Base-by-base conservation (phyloP, 2,797 vertebrate genomes). In the Catostomus latipinnis region DNA sequence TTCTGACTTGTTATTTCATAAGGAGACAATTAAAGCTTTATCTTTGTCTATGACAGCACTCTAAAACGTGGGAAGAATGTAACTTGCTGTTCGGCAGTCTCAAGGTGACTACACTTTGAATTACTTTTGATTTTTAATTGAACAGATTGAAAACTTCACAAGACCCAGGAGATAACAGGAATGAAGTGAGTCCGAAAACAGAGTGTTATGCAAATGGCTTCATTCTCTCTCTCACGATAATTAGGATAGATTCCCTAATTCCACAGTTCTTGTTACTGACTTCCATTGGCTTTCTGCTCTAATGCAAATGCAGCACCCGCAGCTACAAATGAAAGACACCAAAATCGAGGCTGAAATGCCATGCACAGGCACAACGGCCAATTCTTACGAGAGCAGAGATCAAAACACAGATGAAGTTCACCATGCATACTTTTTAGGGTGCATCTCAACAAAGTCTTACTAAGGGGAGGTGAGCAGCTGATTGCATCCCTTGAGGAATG, bases 41-140 rank as follows among this genome's bases (percentile, higher is more conserved):
- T 57, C 72, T 62, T 9, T 63, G 54, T 83, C 82, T 75, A 85
- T 79, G 73, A 80, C 58, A 81, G 61, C 58, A 46, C 68, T 45
- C 57, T 61, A 72, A 80, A 82, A 75, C 75, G 69, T 49, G 22
- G 48, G 81, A 79, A 12, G 8, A 86, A 34, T 34, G 81, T 67
- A 69, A 79, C 81, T 79, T 76, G 13, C 74, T 62, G 9, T 11
- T 45, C 65, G 68, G 72, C 52, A 22, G 73, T 67, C 56, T 9
- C 68, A 82, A 80, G 77, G 84, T 80, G 78, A 82, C 81, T 87
- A 82, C 83, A 84, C 89, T 86, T 91, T 91, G 87, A 89, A 90
- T 87, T 84, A 86, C 81, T 82, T 83, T 78, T 74, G 68, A 73
- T 83, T 84, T 81, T 89, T 88, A 90, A 90, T 86, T 91, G 86